Conservation (phyloP, 2,113 vertebrate species). For the Cyanoramphus novaezelandiae region DNA sequence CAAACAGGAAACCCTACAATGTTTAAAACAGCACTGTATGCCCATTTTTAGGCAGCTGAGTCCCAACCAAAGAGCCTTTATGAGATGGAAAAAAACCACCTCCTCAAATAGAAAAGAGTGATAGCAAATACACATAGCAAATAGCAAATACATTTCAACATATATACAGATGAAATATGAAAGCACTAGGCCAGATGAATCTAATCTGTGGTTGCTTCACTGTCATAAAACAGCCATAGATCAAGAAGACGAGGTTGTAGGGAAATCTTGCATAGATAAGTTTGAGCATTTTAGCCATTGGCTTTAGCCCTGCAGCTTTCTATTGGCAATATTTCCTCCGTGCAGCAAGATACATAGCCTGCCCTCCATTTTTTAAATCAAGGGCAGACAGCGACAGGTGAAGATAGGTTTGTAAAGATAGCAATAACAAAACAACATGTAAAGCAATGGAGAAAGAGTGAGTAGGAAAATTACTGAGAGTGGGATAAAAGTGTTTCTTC, state of each 20-base stretch:
- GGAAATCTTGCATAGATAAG: constrained; percentile 12
- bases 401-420: constrained; percentile 25
- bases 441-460: constrained; percentile 17
- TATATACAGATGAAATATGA: constrained; percentile 49
- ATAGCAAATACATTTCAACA: constrained; percentile 17
- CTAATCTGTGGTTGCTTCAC: constrained; percentile 45
- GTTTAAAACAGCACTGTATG: neutral
- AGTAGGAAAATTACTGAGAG: neutral
- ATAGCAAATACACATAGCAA: neutral
- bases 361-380: constrained; percentile 23
- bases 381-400: neutral
- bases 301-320: constrained; percentile 19
- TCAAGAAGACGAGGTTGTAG: constrained; percentile 33
- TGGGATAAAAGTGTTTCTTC: neutral
- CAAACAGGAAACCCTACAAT: neutral
- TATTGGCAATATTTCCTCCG: constrained; percentile 19
- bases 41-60: neutral
- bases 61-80: neutral
- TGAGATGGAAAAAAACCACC: neutral
- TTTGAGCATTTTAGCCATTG: constrained; percentile 22
- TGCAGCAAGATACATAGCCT: neutral
- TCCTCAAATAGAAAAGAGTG: neutral
- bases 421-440: constrained; percentile 20
- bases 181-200: constrained; percentile 53
- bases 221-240: constrained; percentile 48